These are phyloP conservation scores for Eufriesea mexicana DNA, from an alignment of 1,140 invertebrate genomes.

Conservation along the genomic window DNA sequence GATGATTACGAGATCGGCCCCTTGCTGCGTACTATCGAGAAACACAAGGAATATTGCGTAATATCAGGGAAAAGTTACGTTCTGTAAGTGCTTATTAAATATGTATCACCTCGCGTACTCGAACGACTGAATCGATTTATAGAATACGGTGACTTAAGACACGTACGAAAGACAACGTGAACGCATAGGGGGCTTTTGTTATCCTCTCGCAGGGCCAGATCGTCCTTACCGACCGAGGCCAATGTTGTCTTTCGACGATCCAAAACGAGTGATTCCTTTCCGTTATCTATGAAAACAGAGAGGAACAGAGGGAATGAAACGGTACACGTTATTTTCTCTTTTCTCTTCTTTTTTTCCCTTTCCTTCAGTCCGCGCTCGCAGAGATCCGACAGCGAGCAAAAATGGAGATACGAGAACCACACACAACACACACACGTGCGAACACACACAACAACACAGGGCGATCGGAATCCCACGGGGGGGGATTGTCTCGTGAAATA, in stretches of 20 bases:
- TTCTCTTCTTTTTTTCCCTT: neutral
- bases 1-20: neutral
- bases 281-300: neutral
- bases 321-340: constrained; percentile 17
- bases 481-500: constrained; percentile 35
- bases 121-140: constrained; percentile 20
- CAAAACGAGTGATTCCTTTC: constrained; percentile 1
- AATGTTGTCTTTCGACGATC: neutral
- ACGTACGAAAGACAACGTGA: neutral
- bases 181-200: neutral
- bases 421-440: neutral
- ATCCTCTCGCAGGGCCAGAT: neutral
- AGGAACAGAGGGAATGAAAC: neutral
- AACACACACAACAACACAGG: neutral
- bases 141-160: constrained; percentile 23
- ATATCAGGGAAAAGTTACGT: constrained; percentile 8
- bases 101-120: constrained; percentile 2
- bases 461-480: neutral
- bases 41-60: neutral
- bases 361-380: constrained; percentile 6
- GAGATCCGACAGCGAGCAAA: neutral
- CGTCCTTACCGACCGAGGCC: neutral
- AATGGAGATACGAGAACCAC: neutral
- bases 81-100: constrained; percentile 9
- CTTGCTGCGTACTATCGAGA: neutral